Conservation (phyloP, 2,797 vertebrate genomes). For the Prionace glauca region DNA sequence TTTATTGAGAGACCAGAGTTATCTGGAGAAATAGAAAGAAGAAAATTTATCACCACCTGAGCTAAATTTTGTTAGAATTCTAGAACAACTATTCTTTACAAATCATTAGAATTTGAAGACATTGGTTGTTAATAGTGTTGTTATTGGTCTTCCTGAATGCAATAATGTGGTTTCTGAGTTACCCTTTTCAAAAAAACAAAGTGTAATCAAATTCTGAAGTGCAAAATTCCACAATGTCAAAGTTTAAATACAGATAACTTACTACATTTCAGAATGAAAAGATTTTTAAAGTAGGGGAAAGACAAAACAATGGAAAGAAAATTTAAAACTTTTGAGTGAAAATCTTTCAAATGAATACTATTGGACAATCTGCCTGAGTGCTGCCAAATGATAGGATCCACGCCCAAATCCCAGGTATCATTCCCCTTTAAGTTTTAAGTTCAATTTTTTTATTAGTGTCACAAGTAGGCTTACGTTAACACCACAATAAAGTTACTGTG, state of each 20-base stretch:
- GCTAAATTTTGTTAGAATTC: background rate
- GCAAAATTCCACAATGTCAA: background rate
- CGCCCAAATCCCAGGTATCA: background rate
- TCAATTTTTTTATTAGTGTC: no score
- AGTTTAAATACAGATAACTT: background rate
- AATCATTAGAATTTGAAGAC: background rate
- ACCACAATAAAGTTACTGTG: no score
- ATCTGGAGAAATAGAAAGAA: background rate
- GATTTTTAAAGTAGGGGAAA: background rate
- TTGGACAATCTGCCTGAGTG: background rate
- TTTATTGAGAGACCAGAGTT: background rate
- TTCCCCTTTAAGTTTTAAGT: background rate
- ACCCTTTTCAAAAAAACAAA: background rate
- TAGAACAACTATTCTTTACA: background rate
- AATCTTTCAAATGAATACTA: background rate
- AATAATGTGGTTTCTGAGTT: background rate
- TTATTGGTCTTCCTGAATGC: background rate
- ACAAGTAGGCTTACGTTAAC: no score
- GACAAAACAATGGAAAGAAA: background rate
- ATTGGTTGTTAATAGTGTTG: background rate
- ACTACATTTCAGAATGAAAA: background rate
- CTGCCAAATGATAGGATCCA: background rate
- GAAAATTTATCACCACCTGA: background rate
- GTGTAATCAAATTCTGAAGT: background rate
- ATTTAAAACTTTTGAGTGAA: background rate